A percentile compares a stretch with the other conserved stretches of the same genome.
These are phyloP conservation scores for Serrognathus titanus DNA, from an alignment of 2,888 invertebrate genomes.

Conservation along the genomic window DNA sequence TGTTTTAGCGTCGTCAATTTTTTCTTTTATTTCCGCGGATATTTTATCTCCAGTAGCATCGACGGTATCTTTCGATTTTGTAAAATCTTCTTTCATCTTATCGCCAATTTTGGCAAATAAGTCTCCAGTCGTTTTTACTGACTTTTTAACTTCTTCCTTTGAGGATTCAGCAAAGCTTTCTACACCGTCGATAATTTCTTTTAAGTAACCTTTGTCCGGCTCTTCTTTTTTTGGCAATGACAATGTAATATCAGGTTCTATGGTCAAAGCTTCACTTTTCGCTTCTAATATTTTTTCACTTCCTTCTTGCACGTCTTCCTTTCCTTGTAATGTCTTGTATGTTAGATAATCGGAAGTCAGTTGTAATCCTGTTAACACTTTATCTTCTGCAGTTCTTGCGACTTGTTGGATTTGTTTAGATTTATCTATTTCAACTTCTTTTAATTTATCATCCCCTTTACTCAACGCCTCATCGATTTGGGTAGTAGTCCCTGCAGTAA, in stretches of 20 bases:
- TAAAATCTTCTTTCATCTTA: constrained; percentile 9
- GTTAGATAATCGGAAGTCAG: background rate
- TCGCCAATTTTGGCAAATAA: constrained; percentile 20
- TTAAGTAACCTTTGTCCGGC: background rate
- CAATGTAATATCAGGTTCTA: no score
- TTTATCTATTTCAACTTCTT: background rate
- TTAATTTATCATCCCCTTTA: no score
- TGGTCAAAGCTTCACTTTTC: no score
- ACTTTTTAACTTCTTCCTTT: constrained; percentile 13
- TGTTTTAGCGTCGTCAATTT: background rate
- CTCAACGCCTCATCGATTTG: background rate
- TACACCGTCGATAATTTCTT: background rate
- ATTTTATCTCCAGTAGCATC: background rate
- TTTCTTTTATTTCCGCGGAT: background rate
- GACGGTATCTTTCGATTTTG: background rate
- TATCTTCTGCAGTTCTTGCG: background rate
- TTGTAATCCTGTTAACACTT: background rate
- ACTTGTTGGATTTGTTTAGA: background rate
- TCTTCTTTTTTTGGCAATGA: no score
- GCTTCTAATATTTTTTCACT: no score
- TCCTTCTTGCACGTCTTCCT: background rate
- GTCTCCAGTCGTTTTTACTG: constrained; percentile 16
- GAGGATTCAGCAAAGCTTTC: background rate
- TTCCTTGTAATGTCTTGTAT: background rate
- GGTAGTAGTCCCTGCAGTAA: no score